Conservation (phyloP, 1,140 invertebrate genomes). For the Ganaspis sp. region DNA sequence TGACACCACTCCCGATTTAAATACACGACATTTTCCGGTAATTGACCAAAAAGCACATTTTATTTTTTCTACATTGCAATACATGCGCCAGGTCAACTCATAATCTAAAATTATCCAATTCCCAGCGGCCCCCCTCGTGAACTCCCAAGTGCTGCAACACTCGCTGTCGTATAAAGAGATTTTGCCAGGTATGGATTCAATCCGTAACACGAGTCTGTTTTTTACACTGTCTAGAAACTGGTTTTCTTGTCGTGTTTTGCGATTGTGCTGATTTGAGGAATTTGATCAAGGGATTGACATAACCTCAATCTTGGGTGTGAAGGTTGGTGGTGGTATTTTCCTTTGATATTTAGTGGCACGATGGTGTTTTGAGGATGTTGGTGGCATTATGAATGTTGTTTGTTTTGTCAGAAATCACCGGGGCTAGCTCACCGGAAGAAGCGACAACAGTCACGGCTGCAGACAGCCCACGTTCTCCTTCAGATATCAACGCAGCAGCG, state of each 20-base stretch:
- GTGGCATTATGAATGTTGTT: background rate
- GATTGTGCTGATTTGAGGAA: too few species aligned
- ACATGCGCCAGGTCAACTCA: too few species aligned
- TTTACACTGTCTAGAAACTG: too few species aligned
- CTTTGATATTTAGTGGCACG: too few species aligned
- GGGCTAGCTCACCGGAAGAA: constrained; percentile 56
- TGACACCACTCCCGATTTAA: constrained; percentile 53
- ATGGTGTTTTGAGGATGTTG: background rate
- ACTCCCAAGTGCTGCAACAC: background rate
- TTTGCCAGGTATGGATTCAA: too few species aligned
- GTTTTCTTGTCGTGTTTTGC: too few species aligned
- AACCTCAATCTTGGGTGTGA: too few species aligned
- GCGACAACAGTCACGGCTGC: constrained; percentile 33
- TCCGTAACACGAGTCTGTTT: too few species aligned
- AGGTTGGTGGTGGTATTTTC: too few species aligned
- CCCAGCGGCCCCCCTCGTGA: constrained; percentile 1
- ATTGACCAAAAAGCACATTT: background rate
- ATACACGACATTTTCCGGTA: constrained; percentile 36
- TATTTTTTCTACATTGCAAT: too few species aligned
- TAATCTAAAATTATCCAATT: too few species aligned
- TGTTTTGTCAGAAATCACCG: constrained; percentile 49
- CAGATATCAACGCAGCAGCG: constrained; percentile 42
- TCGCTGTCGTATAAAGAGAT: background rate
- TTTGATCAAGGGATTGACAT: too few species aligned
- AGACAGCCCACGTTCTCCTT: constrained; percentile 31